Percentiles rank a stretch among this genome's conserved stretches.
phyloP scores from a whole-genome alignment of 2,888 invertebrate genomes.

The Digitonthophagus gazella region DNA sequence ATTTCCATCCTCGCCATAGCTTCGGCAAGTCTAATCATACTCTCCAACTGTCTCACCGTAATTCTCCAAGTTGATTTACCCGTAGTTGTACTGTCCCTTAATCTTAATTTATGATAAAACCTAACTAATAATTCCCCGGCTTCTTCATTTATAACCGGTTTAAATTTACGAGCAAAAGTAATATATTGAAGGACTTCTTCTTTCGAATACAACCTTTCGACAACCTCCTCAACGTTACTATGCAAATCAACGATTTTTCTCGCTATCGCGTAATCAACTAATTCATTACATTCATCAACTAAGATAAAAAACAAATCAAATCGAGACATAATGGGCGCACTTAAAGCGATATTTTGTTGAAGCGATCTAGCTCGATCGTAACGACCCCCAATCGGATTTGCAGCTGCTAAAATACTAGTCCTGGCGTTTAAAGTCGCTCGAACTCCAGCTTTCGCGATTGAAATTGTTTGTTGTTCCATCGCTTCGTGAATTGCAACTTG shows the following conservation, averaged over 20 bases:
- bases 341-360: constrained; percentile 89
- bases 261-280: constrained; percentile 96
- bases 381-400: constrained; percentile 96
- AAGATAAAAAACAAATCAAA: constrained; percentile 98
- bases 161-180: constrained; percentile 94
- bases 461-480: constrained; percentile 99
- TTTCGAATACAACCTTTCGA: constrained; percentile 79
- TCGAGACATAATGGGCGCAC: constrained; percentile 98
- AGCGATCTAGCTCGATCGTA: constrained; percentile 93
- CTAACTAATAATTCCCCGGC: constrained; percentile 82
- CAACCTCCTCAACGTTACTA: constrained; percentile 75
- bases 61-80: constrained; percentile 86
- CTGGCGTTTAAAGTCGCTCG: constrained; percentile 96
- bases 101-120: constrained; percentile 83
- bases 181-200: constrained; percentile 93
- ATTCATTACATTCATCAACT: constrained; percentile 94
- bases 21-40: constrained; percentile 94
- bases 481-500: constrained; percentile 99
- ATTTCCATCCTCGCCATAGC: constrained; percentile 96
- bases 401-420: constrained; percentile 96
- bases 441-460: constrained; percentile 96
- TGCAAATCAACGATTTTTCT: constrained; percentile 94
- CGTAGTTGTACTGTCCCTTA: constrained; percentile 69
- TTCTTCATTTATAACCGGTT: constrained; percentile 81
- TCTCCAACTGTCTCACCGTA: constrained; percentile 94